Evolutionary conservation across 2,888 invertebrate species (phyloP).

Genomic region (Arrhopalites spinosus): DNA sequence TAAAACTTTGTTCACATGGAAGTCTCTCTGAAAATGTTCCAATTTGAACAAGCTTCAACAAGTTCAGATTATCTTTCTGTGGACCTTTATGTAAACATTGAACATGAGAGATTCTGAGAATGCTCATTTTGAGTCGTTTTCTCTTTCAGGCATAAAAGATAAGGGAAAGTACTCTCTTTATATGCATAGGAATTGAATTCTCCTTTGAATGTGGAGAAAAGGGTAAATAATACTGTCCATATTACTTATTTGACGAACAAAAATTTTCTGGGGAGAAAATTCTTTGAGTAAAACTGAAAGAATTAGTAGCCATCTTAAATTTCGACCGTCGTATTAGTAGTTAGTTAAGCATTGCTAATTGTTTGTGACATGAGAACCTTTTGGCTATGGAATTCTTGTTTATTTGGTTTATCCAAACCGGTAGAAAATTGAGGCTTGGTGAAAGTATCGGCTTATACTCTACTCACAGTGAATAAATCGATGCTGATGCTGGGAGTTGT

Average conservation of each 20-base stretch:
- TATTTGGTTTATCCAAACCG: background rate
- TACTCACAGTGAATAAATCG: no score
- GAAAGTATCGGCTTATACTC: no score
- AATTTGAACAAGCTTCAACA: no score
- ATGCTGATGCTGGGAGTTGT: no score
- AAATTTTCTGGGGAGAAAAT: background rate
- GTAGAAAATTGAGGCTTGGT: no score
- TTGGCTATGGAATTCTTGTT: background rate
- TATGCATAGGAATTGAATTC: no score
- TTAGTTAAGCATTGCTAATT: background rate
- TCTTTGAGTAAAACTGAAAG: background rate
- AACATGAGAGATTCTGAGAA: background rate
- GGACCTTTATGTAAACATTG: background rate
- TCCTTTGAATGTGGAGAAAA: background rate
- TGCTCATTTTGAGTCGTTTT: background rate
- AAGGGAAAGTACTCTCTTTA: background rate
- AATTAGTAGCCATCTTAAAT: background rate
- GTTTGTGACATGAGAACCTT: background rate
- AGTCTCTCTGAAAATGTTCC: no score
- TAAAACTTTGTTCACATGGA: no score
- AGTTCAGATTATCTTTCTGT: no score
- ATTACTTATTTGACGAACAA: no score
- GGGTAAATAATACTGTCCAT: background rate
- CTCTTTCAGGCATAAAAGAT: background rate
- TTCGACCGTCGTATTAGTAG: background rate